Conservation (phyloP, 2,113 vertebrate genomes). For the Peromyscus polionotus region DNA sequence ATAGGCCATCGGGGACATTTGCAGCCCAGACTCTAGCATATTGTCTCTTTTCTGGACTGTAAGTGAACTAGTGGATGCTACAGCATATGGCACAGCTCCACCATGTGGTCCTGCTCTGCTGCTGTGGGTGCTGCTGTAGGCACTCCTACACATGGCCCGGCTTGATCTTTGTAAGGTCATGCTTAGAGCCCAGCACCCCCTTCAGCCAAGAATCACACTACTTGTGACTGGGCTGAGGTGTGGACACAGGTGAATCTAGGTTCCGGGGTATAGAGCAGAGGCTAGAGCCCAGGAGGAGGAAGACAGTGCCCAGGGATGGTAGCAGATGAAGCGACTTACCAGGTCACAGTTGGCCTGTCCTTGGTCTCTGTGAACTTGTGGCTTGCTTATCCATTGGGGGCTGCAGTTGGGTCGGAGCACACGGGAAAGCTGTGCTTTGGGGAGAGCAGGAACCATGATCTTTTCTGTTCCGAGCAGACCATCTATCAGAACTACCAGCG, state of each 20-base stretch:
- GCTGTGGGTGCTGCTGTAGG: not conserved
- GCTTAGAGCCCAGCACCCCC: not conserved
- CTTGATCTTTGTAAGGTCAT: not conserved
- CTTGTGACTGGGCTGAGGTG: not conserved
- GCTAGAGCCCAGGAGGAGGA: not conserved
- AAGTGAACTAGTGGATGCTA: not conserved
- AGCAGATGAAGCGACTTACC: not conserved
- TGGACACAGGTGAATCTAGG: not conserved
- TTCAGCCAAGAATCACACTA: not conserved
- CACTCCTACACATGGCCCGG: rapidly evolving
- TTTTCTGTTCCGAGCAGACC: constrained; percentile 87
- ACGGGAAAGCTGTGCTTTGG: not conserved
- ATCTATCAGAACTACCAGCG: constrained; percentile 99
- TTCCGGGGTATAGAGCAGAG: rapidly evolving
- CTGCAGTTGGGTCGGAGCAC: rapidly evolving
- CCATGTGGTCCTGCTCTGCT: not conserved
- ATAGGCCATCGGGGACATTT: not conserved
- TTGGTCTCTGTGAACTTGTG: rapidly evolving
- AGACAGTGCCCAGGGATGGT: not conserved
- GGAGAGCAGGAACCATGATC: rapidly evolving
- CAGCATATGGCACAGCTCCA: rapidly evolving
- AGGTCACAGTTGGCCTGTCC: not conserved
- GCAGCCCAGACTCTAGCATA: not conserved
- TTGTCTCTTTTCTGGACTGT: not conserved
- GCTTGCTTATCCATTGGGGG: rapidly evolving